Evolutionary conservation across 2,797 vertebrate species (phyloP).

Genomic region (Sphenodon punctatus): DNA sequence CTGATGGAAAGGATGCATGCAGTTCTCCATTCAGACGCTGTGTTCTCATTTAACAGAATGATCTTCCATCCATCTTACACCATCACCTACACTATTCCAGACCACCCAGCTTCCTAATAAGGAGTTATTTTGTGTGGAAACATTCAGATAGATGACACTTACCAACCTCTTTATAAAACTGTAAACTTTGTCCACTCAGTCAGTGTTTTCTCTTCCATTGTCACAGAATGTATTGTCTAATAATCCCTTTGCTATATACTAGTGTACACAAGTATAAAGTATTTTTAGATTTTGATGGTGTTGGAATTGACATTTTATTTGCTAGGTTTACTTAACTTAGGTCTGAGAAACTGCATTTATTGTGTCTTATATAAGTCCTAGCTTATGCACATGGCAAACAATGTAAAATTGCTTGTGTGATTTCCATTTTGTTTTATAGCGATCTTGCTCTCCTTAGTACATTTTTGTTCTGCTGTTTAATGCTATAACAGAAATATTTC

Average conservation of each 20-base stretch:
- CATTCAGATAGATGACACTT: not conserved
- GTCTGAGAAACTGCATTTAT: slow-evolving; percentile 49
- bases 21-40: too few species aligned
- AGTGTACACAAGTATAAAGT: not conserved
- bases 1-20: too few species aligned
- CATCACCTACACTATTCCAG: too few species aligned
- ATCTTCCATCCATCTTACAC: too few species aligned
- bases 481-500: slow-evolving; percentile 23
- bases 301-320: slow-evolving; percentile 14
- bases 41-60: too few species aligned
- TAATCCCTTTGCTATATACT: not conserved
- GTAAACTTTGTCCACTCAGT: not conserved
- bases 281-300: not conserved
- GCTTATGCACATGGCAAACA: slow-evolving; percentile 12
- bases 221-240: not conserved
- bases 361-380: slow-evolving; percentile 9
- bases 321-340: slow-evolving; percentile 43
- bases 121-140: not conserved
- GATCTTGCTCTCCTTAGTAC: slow-evolving; percentile 2
- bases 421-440: not conserved
- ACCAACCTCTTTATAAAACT: not conserved
- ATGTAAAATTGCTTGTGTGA: not conserved
- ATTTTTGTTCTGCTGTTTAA: slow-evolving; percentile 59
- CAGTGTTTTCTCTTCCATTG: not conserved
- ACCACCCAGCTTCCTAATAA: fast-evolving